These are phyloP conservation scores for Galeruca laticollis DNA, from an alignment of 2,888 invertebrate genomes.

Conservation along the genomic window DNA sequence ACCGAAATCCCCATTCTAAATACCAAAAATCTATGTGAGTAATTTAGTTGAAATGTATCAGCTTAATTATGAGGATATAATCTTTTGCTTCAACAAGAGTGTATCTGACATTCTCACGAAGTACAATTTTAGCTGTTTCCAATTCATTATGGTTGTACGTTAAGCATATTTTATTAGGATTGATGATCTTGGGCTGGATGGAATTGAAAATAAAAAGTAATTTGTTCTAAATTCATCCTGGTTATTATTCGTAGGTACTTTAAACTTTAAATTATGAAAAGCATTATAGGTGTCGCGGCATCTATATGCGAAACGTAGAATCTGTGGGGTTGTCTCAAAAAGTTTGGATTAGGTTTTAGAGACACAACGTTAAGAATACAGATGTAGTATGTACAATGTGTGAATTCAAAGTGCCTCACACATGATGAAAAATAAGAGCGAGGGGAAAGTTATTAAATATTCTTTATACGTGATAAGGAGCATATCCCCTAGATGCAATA, in stretches of 20 bases:
- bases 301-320: background rate
- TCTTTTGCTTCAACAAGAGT: background rate
- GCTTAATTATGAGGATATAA: background rate
- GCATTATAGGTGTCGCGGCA: background rate
- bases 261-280: background rate
- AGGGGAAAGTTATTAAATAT: too few species aligned
- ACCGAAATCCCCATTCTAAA: too few species aligned
- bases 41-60: background rate
- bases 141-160: background rate
- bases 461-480: too few species aligned
- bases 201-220: background rate
- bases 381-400: background rate
- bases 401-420: too few species aligned
- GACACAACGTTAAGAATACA: conserved; percentile 3
- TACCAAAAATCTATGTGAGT: background rate
- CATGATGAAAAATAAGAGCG: too few species aligned
- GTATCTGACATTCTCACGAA: background rate
- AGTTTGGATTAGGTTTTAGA: background rate
- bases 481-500: too few species aligned
- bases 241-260: background rate
- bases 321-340: background rate
- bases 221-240: background rate
- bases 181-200: background rate
- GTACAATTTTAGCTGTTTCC: background rate
- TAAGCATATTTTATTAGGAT: conserved; percentile 4